Base-by-base conservation (phyloP, 2,888 invertebrate genomes). In the Pterostichus madidus region DNA sequence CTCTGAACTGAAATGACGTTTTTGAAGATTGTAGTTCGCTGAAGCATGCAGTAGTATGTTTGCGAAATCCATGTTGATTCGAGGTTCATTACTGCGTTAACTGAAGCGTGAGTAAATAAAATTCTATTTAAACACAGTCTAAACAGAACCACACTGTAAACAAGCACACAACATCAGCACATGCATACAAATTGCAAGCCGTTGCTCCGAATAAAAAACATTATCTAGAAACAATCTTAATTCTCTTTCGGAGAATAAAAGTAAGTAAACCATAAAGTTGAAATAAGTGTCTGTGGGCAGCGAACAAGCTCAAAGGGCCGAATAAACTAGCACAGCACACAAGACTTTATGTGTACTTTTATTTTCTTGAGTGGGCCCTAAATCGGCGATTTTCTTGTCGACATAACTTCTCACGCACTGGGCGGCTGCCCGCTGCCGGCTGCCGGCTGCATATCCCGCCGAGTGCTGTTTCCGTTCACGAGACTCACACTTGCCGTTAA, bases 291-390 rank as follows among this genome's bases (percentile, higher is more conserved):
- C 68, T 24, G 24, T 24, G 24, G 24, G 24, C 5, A 13, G 24
- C 24, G n/a, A 13, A 39, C 68, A 39, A 17, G 15, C 8, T 56
- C 15, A 13, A 49, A 49, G 49, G 39, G 39, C 39, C 49, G 35
- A 35, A 64, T 64, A 32, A 64, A 64, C n/a, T 35, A 64, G 35
- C 64, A n/a, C 32, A 32, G 75, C 61, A 49, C 59, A 61, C 59
- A 15, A 46, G 81, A 81, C 46, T 81, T 81, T 81, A 75, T 81
- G 81, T 81, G 81, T 81, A 81, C 39, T 81, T 81, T 81, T 81
- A 81, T 81, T 80, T 79, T 59, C 75, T 81, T 75, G 81, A 81
- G 81, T 81, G 81, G 80, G 56, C 80, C 80, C 80, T 71, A 80
- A 80, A 71, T 71, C 71, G 80, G 24, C 59, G 75, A 75, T 81